phyloP scores from a whole-genome alignment of 2,888 invertebrate species.

The Stenolophus ochropezus region DNA sequence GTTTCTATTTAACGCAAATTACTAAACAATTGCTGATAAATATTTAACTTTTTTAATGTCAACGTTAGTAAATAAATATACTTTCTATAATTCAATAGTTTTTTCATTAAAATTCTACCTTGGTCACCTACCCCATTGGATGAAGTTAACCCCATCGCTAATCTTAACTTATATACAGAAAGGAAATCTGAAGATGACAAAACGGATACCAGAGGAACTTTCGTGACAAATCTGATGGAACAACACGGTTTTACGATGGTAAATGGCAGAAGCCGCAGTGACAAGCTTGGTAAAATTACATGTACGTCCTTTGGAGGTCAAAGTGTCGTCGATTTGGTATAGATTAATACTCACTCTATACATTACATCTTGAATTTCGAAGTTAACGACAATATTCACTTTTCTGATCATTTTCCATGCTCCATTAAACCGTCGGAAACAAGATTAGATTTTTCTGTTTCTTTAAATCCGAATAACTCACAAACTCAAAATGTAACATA shows the following conservation, averaged over 20 bases:
- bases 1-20: too few relatives aligned
- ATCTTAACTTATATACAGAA: background rate
- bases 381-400: background rate
- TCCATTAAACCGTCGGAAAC: background rate
- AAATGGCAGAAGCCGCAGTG: background rate
- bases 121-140: too few relatives aligned
- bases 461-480: background rate
- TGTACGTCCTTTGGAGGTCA: slow-evolving; percentile 5
- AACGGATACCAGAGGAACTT: background rate
- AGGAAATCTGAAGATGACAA: background rate
- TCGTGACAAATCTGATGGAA: background rate
- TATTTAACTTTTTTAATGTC: too few relatives aligned
- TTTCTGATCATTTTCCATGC: too few relatives aligned
- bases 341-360: background rate
- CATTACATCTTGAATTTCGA: background rate
- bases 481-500: background rate
- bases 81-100: too few relatives aligned
- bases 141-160: background rate
- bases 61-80: too few relatives aligned
- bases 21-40: too few relatives aligned
- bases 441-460: background rate
- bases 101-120: too few relatives aligned
- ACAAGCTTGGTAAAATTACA: background rate
- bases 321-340: background rate
- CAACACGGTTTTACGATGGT: background rate